Evolutionary conservation across 2,797 vertebrate species (phyloP).

Genomic region (Salarias fasciatus): DNA sequence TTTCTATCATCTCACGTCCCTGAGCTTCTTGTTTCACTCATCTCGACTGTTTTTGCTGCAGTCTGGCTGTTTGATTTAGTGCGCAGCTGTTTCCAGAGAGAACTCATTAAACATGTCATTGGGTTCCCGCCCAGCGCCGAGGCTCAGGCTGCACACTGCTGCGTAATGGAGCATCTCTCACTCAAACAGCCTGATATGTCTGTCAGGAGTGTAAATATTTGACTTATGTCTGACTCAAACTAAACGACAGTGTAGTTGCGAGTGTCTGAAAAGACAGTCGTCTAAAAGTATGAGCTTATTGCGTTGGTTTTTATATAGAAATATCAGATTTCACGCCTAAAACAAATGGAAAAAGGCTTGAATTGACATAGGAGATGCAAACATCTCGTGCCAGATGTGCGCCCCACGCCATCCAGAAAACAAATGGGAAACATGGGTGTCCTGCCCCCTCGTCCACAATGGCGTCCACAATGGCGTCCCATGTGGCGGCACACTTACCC

Average conservation of each 20-base stretch:
- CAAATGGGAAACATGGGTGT: conserved; percentile 41
- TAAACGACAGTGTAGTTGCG: background rate
- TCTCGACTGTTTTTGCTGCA: background rate
- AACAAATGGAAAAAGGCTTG: background rate
- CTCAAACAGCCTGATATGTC: background rate
- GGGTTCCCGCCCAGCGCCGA: conserved; percentile 2
- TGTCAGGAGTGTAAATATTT: background rate
- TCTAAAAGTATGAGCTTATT: no score
- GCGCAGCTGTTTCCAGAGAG: conserved; percentile 12
- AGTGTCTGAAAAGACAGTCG: no score
- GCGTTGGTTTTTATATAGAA: no score
- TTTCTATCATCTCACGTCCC: no score
- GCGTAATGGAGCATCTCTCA: no score
- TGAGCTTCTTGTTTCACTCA: no score
- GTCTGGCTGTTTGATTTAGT: background rate
- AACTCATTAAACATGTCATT: background rate
- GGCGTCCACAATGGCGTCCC: conserved; percentile 45
- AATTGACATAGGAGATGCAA: conserved; percentile 34
- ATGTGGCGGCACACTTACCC: conserved; percentile 34
- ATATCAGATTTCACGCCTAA: no score
- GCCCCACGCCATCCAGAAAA: conserved; percentile 30
- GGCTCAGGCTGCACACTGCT: background rate
- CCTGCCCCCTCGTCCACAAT: conserved; percentile 15
- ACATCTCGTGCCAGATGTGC: conserved; percentile 41
- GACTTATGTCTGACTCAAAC: no score